Percentiles rank a stretch among this genome's conserved stretches.
phyloP scores from a whole-genome alignment of 2,113 vertebrate species.

The Podiceps cristatus region DNA sequence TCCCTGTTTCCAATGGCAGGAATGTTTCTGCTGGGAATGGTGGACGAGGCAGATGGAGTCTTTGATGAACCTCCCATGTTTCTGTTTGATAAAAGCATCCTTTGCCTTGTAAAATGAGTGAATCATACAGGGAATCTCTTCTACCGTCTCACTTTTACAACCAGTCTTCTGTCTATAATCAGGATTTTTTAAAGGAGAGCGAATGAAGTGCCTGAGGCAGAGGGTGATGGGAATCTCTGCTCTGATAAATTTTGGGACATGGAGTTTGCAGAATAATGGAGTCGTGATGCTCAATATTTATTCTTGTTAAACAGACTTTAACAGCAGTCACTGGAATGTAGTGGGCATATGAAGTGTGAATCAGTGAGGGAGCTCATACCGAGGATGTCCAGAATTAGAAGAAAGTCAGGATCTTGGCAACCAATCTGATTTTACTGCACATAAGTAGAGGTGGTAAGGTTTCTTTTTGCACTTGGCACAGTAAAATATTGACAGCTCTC shows the following conservation, averaged over 20 bases:
- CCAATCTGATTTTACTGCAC: constrained; percentile 33
- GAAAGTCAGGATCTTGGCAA: neutral
- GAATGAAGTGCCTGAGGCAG: constrained; percentile 17
- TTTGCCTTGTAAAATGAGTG: constrained; percentile 7
- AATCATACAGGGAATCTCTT: neutral
- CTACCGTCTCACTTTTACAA: constrained; percentile 20
- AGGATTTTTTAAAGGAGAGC: constrained; percentile 25
- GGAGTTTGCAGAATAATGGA: constrained; percentile 14
- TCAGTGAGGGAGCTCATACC: neutral
- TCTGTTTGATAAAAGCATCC: constrained; percentile 1
- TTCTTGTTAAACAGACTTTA: constrained; percentile 29
- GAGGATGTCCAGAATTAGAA: neutral
- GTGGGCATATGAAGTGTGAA: neutral
- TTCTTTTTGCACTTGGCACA: constrained; percentile 29
- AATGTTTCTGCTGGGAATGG: neutral
- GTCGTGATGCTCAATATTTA: constrained; percentile 33
- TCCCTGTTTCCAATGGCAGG: neutral
- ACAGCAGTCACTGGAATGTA: constrained; percentile 17
- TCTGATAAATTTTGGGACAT: constrained; percentile 6
- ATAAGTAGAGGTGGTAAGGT: neutral
- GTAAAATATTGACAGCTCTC: neutral
- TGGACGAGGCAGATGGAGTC: neutral
- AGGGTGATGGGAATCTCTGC: constrained; percentile 7
- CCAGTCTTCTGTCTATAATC: constrained; percentile 30
- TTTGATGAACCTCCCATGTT: neutral